Base-by-base conservation (phyloP, 2,888 invertebrate species). In the Fragum sueziense region DNA sequence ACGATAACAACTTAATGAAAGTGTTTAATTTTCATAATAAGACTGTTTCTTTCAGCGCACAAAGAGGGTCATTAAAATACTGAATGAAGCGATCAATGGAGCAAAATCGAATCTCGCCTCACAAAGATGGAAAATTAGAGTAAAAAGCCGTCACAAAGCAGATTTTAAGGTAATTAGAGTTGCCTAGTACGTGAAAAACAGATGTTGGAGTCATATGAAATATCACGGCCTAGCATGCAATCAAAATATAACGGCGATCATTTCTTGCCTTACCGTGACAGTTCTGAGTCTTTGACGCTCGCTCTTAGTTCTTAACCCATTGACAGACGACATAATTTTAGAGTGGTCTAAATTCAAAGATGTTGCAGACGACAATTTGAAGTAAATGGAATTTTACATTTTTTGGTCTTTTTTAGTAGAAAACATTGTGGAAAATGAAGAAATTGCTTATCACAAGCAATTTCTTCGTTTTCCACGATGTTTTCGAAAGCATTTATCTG, bases 131-230 rank as follows among this genome's bases (percentile, higher is more conserved):
- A 41, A 65, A 37, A 65, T 65, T 65, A 65, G 65, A 65, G 65
- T 65, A 65, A 65, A 65, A 65, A 31, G 20, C 61, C 65, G 65
- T 65, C 65, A 65, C 65, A 65, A 65, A 65, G 65, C 65, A 65
- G 65, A 65, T 65, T 65, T 65, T 65, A 65, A 34, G 65, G 65
- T 65, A 65, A 65, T 65, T 65, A 65, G 65, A 65, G 27, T 37
- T 31, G 41, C 62, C 33, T n/a, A 62, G 62, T 62, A n/a, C 62
- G 62, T 33, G n/a, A 34, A 33, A 62, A 62, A 62, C 62, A 62
- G 62, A 62, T 62, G 62, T 62, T 62, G 62, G 4, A 9, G 34
- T 34, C 31, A 62, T 62, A 62, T 62, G 34, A 62, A 62, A 62
- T 62, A 62, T 62, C 62, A 20, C 29, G 17, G 20, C 20, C 62